A percentile compares a stretch with the other conserved stretches of the same genome.
Conservation (phyloP, 2,888 invertebrate species). For the Salpingus planirostris region DNA sequence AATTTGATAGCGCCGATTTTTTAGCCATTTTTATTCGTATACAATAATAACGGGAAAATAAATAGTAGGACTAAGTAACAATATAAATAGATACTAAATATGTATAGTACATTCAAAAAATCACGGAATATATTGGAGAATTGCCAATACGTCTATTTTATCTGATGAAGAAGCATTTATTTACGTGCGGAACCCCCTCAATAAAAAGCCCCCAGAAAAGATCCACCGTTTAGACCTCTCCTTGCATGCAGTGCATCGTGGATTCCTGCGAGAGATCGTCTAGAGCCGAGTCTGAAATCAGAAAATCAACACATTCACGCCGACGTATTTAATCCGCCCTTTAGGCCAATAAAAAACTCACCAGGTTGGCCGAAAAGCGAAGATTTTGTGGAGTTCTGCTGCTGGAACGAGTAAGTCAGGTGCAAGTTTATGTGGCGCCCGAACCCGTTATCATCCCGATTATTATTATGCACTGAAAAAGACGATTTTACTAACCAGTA, state of each 20-base stretch:
- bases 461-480: constrained; percentile 51
- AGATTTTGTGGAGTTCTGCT: constrained; percentile 47
- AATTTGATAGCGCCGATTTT: constrained; percentile 20
- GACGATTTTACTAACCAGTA: not conserved
- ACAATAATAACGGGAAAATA: constrained; percentile 27
- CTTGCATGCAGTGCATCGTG: constrained; percentile 78
- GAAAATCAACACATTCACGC: too few species aligned
- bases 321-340: not conserved
- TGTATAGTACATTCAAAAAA: constrained; percentile 35
- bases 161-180: constrained; percentile 1
- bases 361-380: constrained; percentile 36
- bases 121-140: constrained; percentile 30
- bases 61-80: constrained; percentile 37
- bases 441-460: constrained; percentile 68
- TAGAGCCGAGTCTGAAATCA: constrained; percentile 68
- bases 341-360: constrained; percentile 17
- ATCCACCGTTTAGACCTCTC: constrained; percentile 52
- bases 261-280: constrained; percentile 82
- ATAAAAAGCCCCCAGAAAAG: too few species aligned
- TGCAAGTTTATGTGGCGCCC: constrained; percentile 81
- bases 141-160: constrained; percentile 17
- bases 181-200: too few species aligned
- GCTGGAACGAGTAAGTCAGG: constrained; percentile 81
- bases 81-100: constrained; percentile 24
- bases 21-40: constrained; percentile 17